Conservation (phyloP, 2,797 vertebrate species). For the Helostoma temminkii region DNA sequence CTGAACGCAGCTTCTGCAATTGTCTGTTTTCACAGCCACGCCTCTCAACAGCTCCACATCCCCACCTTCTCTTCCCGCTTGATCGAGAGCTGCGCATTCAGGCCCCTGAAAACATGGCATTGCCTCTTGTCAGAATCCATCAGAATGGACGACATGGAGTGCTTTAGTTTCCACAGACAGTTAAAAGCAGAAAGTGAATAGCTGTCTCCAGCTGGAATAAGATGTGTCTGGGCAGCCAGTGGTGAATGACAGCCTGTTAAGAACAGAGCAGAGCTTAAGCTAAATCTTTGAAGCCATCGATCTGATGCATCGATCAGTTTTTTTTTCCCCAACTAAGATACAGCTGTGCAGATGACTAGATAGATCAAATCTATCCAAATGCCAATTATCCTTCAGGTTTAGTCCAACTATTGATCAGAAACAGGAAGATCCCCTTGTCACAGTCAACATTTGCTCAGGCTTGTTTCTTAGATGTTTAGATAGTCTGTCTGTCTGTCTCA, state of each 20-base stretch:
- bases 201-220: constrained; percentile 65
- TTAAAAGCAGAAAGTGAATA: constrained; percentile 64
- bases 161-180: constrained; percentile 52
- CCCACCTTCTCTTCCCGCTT: constrained; percentile 15
- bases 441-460: constrained; percentile 30
- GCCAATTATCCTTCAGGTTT: constrained; percentile 66
- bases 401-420: constrained; percentile 51
- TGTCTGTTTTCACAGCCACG: constrained; percentile 62
- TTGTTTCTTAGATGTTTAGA: constrained; percentile 26
- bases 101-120: constrained; percentile 28
- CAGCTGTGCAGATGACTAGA: constrained; percentile 69
- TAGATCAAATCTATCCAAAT: constrained; percentile 73
- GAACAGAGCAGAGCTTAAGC: constrained; percentile 63
- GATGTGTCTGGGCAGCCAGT: constrained; percentile 55
- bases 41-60: constrained; percentile 50
- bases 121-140: constrained; percentile 58
- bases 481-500: not conserved
- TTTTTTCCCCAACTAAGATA: constrained; percentile 49
- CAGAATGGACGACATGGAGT: constrained; percentile 53
- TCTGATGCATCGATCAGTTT: constrained; percentile 73
- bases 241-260: constrained; percentile 77
- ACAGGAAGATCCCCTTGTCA: constrained; percentile 11
- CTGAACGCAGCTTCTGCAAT: constrained; percentile 61
- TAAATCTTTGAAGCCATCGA: constrained; percentile 75
- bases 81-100: constrained; percentile 19